These are phyloP conservation scores for Smithornis capensis DNA, from an alignment of 2,113 vertebrate genomes.

Conservation along the genomic window DNA sequence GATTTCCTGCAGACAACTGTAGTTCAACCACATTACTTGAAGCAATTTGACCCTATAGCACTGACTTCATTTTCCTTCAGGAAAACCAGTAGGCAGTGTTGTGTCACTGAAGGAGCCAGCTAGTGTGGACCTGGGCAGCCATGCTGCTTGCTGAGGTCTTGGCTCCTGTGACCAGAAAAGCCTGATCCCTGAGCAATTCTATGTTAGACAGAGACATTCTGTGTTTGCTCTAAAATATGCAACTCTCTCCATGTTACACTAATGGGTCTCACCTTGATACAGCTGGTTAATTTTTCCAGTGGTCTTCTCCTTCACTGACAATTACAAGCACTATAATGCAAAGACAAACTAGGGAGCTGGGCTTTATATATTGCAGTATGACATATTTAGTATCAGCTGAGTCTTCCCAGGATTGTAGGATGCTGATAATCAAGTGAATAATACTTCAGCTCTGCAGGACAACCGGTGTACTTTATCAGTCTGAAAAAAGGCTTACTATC, in stretches of 20 bases:
- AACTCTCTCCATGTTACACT: background rate
- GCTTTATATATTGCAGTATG: background rate
- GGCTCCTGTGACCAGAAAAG: background rate
- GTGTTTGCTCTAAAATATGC: background rate
- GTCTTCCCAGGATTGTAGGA: background rate
- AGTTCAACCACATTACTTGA: background rate
- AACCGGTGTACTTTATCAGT: background rate
- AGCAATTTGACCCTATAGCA: background rate
- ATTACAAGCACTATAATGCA: background rate
- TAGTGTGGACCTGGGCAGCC: background rate
- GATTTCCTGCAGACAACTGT: background rate
- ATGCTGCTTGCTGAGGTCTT: background rate
- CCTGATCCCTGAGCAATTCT: background rate
- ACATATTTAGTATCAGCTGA: background rate
- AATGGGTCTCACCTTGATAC: background rate
- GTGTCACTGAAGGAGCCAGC: background rate
- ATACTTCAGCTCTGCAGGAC: background rate
- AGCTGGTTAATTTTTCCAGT: background rate
- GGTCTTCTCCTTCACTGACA: background rate
- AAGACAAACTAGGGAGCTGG: background rate
- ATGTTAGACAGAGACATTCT: background rate
- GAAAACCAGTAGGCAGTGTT: background rate
- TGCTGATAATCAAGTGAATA: conserved; percentile 6
- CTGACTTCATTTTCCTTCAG: background rate
- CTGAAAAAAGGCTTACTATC: background rate